phyloP scores from a whole-genome alignment of 2,797 vertebrate species.

The Lemur catta region DNA sequence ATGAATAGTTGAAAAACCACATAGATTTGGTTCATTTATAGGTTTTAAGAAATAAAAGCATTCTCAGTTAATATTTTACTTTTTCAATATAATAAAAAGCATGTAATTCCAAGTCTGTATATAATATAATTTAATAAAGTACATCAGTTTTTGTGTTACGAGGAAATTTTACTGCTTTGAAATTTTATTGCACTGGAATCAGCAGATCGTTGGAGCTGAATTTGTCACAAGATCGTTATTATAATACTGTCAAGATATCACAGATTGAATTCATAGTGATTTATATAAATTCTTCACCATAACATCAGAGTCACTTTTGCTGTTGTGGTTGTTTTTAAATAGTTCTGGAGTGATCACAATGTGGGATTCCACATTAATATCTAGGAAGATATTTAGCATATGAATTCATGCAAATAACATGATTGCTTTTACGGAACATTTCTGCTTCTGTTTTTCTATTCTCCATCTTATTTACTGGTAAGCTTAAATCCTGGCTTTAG shows the following conservation, averaged over 20 bases:
- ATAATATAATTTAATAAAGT: background rate
- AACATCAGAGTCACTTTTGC: background rate
- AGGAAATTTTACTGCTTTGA: slow-evolving; percentile 17
- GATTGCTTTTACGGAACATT: background rate
- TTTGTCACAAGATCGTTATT: background rate
- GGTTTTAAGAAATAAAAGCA: background rate
- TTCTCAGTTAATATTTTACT: background rate
- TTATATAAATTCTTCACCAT: background rate
- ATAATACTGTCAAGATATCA: background rate
- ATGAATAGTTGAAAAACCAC: background rate
- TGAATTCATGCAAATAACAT: background rate
- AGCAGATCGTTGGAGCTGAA: background rate
- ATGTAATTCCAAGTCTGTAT: background rate
- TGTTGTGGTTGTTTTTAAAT: background rate
- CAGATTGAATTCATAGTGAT: background rate
- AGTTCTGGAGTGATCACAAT: background rate
- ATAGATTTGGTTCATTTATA: slow-evolving; percentile 32
- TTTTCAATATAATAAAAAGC: background rate
- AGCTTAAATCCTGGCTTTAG: background rate
- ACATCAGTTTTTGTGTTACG: background rate
- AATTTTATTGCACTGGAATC: background rate
- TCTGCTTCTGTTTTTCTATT: background rate
- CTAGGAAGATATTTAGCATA: background rate
- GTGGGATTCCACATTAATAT: background rate
- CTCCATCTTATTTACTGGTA: background rate